Base-by-base conservation (phyloP, 92 coral and sea anemone species). In the Porites evermanni region DNA sequence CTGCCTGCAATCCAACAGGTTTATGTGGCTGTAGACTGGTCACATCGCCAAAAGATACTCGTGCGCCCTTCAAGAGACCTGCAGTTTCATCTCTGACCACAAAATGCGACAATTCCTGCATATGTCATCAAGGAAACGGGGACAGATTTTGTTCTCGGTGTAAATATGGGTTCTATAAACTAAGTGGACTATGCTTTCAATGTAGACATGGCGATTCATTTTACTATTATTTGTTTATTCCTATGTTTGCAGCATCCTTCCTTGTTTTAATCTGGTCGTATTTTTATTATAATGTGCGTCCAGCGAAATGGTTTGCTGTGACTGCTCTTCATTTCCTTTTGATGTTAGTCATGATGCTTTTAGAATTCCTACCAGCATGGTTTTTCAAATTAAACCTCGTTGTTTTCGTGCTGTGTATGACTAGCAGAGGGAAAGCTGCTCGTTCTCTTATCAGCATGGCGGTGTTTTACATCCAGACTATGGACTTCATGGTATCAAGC, bases 401-500 rank as follows among this genome's bases (percentile, higher is more conserved):
- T 50, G 78, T 82, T 6, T 84, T 89, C 74, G 90, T 91, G 51
- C 69, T 91, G 16, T 84, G 94, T 78, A 53, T 91, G 64, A 89
- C 85, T 32, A 87, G 75, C 8, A 38, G 83, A 70, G 92, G 92
- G 19, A 84, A 84, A 17, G 52, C 38, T 18, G 78, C 88, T 8
- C 70, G 69, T 8, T 86, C 93, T 17, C 82, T 88, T 18, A 80
- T 91, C 56, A 92, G 71, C 54, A 92, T 94, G 24, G 77, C 93
- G 17, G 88, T 94, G 29, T 94, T 94, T 75, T 92, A 87, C 84
- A 86, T 94, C 17, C 98, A 94, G 66, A 89, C 94, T 14, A 77
- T 89, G 52, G 95, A 94, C 80, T 94, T 91, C 67, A 84, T 94
- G 92, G 73, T 94, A 14, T 89, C 93, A n/a, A 93, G 88, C 44